Evolutionary conservation across 2,797 vertebrate genomes (phyloP), one percentile per base, ranked within the genome.

Genomic region (Novumbra hubbsi): DNA sequence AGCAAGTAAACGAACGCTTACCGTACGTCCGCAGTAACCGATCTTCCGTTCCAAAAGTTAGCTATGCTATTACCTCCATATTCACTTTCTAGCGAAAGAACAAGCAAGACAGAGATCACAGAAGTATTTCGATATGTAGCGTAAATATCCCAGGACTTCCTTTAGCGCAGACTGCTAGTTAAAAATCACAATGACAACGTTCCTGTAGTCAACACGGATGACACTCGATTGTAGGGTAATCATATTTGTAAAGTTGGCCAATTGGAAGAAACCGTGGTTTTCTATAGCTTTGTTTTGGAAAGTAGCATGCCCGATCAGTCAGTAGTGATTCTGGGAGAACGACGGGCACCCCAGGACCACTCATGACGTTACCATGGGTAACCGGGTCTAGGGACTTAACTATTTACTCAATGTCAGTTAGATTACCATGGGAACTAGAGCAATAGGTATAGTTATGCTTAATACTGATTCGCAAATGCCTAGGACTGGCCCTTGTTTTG

Each of bases 81-180:
- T 60, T 60, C 21, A 45, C 41, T 45, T 45, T 45, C 7, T 45
- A 45, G 14, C 41, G 12, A 45, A 45, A 45, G 9, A 3, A 8
- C 8, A 38, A 38, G 34, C 3, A 38, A 38, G 8, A 8, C 67
- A 77, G 75, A 81, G 55, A 57, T n/a, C 55, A 24, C 5, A 57
- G 55, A 57, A 57, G 55, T 11, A 57, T 57, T 57, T 57, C 55
- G 2, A 45, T 45, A 11, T 45, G 41, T 45, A 15, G 19, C 19
- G 19, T n/a, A 24, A 57, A 57, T n/a, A 6, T 57, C 4, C 4
- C 19, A 57, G n/a, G 19, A 21, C 19, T 19, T 57, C 19, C 7
- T 57, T 15, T n/a, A 57, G 0, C n/a, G 55, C 15, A 57, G 19
- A 57, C 55, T 57, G 55, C 55, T n/a, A 57, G 21, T 57, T 21